Conservation (phyloP, 2,797 vertebrate species). For the Argentina silus region DNA sequence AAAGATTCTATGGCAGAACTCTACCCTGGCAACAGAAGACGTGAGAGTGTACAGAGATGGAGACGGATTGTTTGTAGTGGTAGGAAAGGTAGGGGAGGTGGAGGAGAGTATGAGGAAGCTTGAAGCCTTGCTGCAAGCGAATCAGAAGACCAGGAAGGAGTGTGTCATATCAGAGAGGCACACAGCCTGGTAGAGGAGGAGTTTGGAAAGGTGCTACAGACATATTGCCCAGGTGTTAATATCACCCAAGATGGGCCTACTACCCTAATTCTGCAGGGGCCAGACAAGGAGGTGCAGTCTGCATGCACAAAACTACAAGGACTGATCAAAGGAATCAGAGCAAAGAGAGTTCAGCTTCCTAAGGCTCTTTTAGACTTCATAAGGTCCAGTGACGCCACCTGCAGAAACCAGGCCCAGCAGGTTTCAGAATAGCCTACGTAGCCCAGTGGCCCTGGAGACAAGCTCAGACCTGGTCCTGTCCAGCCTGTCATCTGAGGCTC, state of each 20-base stretch:
- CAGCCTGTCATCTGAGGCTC: slow-evolving; percentile 58
- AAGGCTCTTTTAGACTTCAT: slow-evolving; percentile 51
- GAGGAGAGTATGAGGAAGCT: slow-evolving; percentile 32
- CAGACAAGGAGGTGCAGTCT: slow-evolving; percentile 35
- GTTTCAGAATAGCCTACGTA: slow-evolving; percentile 54
- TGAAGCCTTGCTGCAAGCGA: slow-evolving; percentile 42
- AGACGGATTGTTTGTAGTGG: slow-evolving; percentile 49
- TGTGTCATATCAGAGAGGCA: slow-evolving; percentile 35
- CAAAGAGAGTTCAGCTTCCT: slow-evolving; percentile 37
- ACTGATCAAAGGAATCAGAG: slow-evolving; percentile 40
- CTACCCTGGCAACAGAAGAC: slow-evolving; percentile 23
- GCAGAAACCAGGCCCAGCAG: slow-evolving; percentile 50
- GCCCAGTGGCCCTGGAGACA: slow-evolving; percentile 52
- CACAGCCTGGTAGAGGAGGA: slow-evolving; percentile 55
- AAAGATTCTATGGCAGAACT: slow-evolving; percentile 38
- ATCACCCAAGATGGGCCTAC: neutral
- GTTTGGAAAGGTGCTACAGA: slow-evolving; percentile 40
- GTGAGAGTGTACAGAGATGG: slow-evolving; percentile 52
- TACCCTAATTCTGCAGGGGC: slow-evolving; percentile 54
- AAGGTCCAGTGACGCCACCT: slow-evolving; percentile 26
- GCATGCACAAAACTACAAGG: slow-evolving; percentile 40
- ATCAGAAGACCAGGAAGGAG: slow-evolving; percentile 22
- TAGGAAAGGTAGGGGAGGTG: no score
- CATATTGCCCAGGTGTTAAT: slow-evolving; percentile 33
- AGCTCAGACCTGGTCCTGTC: slow-evolving; percentile 53